These are phyloP conservation scores for Cecropterus lyciades DNA, from an alignment of 1,140 invertebrate species.

Conservation along the genomic window DNA sequence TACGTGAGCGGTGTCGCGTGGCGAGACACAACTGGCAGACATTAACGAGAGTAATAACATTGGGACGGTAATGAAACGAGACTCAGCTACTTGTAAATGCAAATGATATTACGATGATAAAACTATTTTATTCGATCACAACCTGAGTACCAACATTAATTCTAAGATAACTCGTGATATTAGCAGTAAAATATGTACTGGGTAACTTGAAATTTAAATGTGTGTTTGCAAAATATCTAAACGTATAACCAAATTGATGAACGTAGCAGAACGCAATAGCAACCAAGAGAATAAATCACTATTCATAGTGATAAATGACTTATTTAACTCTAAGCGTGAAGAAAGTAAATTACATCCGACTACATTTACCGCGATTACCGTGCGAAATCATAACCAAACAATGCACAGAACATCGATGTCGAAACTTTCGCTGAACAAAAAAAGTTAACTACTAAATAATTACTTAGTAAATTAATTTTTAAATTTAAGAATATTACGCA, in stretches of 20 bases:
- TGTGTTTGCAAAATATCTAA: no score
- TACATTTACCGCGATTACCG: constrained; percentile 44
- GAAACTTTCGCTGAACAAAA: constrained; percentile 34
- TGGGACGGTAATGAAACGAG: constrained; percentile 37
- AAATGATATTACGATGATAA: constrained; percentile 39
- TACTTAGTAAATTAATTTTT: constrained; percentile 40
- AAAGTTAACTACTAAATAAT: constrained; percentile 37
- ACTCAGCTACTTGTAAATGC: constrained; percentile 42
- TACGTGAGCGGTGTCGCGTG: constrained; percentile 42
- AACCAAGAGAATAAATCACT: constrained; percentile 17
- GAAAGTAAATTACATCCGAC: constrained; percentile 42
- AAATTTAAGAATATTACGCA: background rate
- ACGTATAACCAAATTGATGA: no score
- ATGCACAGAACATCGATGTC: constrained; percentile 26
- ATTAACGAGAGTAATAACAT: constrained; percentile 25
- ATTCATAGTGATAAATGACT: constrained; percentile 43
- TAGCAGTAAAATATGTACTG: no score
- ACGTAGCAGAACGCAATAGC: background rate
- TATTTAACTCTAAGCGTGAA: constrained; percentile 43
- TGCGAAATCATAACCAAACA: constrained; percentile 47
- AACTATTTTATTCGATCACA: background rate
- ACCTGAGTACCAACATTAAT: background rate
- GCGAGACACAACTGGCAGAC: constrained; percentile 14
- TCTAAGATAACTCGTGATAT: background rate
- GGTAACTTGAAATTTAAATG: no score